These are phyloP conservation scores for Neodon shergylaensis DNA, from an alignment of 2,113 vertebrate genomes.

Conservation along the genomic window DNA sequence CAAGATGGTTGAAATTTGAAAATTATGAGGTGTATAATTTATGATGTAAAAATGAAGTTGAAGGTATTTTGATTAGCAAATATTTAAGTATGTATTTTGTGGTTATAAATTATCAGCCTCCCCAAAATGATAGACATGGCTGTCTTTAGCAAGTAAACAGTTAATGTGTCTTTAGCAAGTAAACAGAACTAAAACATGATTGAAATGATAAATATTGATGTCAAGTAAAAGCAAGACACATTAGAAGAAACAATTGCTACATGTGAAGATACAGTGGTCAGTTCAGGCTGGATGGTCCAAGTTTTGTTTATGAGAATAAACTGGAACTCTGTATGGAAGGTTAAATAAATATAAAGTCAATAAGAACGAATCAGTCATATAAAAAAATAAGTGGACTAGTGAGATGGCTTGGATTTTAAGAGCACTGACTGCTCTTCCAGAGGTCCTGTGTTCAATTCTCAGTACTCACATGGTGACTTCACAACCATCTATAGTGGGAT, in stretches of 20 bases:
- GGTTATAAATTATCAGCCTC: background rate
- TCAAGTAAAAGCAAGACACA: background rate
- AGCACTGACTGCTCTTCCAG: no score
- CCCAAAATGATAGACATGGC: background rate
- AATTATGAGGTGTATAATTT: background rate
- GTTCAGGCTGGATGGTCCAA: background rate
- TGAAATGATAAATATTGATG: constrained; percentile 3
- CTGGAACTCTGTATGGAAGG: background rate
- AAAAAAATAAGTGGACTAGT: background rate
- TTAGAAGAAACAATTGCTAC: background rate
- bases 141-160: background rate
- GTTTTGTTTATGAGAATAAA: background rate
- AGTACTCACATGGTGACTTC: no score
- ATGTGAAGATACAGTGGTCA: constrained; percentile 16
- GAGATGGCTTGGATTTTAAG: no score
- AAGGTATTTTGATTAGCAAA: constrained; percentile 34
- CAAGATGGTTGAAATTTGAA: constrained; percentile 31
- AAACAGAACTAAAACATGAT: background rate
- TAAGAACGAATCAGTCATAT: constrained; percentile 13
- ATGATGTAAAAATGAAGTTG: background rate
- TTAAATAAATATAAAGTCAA: background rate
- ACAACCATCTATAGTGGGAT: no score
- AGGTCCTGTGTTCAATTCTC: no score
- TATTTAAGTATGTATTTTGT: constrained; percentile 7
- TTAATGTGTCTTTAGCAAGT: background rate